Percentiles rank a stretch among this genome's conserved stretches.
Evolutionary conservation across 2,888 invertebrate species (phyloP).

Genomic region (Beris chalybata): DNA sequence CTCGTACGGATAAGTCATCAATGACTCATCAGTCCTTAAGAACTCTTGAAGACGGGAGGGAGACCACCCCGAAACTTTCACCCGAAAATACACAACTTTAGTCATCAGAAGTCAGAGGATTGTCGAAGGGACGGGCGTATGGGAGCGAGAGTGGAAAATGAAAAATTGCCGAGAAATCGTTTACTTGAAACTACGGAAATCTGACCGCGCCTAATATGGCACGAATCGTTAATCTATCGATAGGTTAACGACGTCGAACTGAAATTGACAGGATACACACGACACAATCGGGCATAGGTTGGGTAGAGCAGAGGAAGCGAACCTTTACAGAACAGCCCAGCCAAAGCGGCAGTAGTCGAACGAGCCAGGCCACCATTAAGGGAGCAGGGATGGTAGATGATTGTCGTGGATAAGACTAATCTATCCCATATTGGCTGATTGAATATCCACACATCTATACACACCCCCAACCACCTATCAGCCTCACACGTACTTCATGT

Average conservation of each 20-base stretch:
- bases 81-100: too few relatives aligned
- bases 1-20: conserved; percentile 24
- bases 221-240: conserved; percentile 37
- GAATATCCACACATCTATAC: conserved; percentile 32
- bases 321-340: conserved; percentile 17
- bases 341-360: conserved; percentile 24
- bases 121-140: too few relatives aligned
- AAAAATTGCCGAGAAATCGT: conserved; percentile 35
- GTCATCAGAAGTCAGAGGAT: too few relatives aligned
- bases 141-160: conserved; percentile 11
- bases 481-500: conserved; percentile 20
- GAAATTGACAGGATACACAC: conserved; percentile 29
- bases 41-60: not conserved
- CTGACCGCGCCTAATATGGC: conserved; percentile 38
- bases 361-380: conserved; percentile 12
- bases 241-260: conserved; percentile 33
- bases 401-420: conserved; percentile 35
- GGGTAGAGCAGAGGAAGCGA: conserved; percentile 12
- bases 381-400: conserved; percentile 30
- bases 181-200: conserved; percentile 38
- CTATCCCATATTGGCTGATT: conserved; percentile 35
- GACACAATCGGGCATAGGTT: conserved; percentile 12
- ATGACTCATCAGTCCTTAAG: conserved; percentile 35
- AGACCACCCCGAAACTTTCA: too few relatives aligned
- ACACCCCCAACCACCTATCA: conserved; percentile 6